Percentiles rank a stretch among this genome's conserved stretches.
Evolutionary conservation across 2,113 vertebrate genomes (phyloP).

Genomic region (Paralichthys olivaceus): DNA sequence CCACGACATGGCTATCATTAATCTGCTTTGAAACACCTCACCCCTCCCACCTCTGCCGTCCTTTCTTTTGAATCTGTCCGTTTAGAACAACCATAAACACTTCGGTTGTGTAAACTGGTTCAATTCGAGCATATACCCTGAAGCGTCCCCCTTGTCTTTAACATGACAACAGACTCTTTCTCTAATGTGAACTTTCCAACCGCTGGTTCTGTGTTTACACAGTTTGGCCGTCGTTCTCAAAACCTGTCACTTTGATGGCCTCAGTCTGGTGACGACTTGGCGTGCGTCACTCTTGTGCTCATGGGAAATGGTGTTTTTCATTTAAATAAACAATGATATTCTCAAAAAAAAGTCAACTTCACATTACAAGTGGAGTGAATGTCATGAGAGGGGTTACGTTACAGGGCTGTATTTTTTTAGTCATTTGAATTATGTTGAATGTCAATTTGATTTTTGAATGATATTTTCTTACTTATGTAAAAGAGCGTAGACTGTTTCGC

Average conservation of each 20-base stretch:
- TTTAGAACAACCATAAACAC: background rate
- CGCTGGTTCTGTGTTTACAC: background rate
- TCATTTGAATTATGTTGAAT: background rate
- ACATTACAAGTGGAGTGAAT: background rate
- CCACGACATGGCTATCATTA: background rate
- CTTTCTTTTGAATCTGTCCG: background rate
- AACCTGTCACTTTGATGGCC: too few species aligned
- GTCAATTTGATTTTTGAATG: background rate
- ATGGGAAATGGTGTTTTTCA: background rate
- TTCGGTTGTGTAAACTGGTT: background rate
- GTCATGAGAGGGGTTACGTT: background rate
- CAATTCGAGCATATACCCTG: background rate
- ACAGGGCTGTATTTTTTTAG: background rate
- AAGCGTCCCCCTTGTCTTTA: background rate
- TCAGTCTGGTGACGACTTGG: background rate
- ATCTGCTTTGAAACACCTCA: background rate
- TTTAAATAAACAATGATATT: background rate
- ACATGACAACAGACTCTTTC: background rate
- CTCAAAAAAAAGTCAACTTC: background rate
- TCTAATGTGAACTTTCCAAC: background rate
- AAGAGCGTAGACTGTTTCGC: background rate
- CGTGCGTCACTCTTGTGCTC: background rate
- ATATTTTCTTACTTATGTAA: background rate
- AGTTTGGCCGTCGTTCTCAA: background rate
- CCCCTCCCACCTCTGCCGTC: background rate